Evolutionary conservation across 2,797 vertebrate species (phyloP).

Genomic region (Oophaga sylvatica): DNA sequence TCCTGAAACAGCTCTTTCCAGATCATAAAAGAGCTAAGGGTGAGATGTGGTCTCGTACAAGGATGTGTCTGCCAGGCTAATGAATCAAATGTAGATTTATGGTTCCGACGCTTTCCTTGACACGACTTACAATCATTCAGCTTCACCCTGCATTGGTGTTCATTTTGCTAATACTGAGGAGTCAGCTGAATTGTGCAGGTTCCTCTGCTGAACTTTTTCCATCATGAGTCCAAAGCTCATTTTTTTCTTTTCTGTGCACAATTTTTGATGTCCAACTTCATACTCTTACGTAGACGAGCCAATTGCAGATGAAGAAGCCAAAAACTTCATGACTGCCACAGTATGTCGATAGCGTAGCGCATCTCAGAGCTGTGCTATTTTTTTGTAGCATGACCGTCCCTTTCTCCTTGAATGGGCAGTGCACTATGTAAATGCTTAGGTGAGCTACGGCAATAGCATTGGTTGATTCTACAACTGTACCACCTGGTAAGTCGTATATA

Average conservation of each 20-base stretch:
- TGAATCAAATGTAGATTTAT: slow-evolving; percentile 53
- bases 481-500: too few relatives aligned
- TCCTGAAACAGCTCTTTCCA: slow-evolving; percentile 38
- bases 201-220: not conserved
- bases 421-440: too few relatives aligned
- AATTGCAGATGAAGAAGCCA: too few relatives aligned
- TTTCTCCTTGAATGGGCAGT: too few relatives aligned
- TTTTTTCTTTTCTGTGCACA: not conserved
- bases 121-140: slow-evolving; percentile 34
- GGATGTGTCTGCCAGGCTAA: slow-evolving; percentile 38
- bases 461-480: too few relatives aligned
- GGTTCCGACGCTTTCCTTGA: slow-evolving; percentile 23
- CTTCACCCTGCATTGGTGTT: not conserved
- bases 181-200: slow-evolving; percentile 9
- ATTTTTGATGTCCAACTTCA: not conserved
- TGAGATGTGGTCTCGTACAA: slow-evolving; percentile 40
- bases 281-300: too few relatives aligned
- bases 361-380: too few relatives aligned
- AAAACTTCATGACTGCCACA: too few relatives aligned
- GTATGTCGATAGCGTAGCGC: too few relatives aligned
- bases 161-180: slow-evolving; percentile 2
- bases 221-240: not conserved
- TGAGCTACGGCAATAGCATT: too few relatives aligned
- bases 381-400: too few relatives aligned
- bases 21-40: slow-evolving; percentile 37